These are phyloP conservation scores for Drosophila nigrodunni DNA, from an alignment of 1,140 invertebrate genomes.

Conservation along the genomic window DNA sequence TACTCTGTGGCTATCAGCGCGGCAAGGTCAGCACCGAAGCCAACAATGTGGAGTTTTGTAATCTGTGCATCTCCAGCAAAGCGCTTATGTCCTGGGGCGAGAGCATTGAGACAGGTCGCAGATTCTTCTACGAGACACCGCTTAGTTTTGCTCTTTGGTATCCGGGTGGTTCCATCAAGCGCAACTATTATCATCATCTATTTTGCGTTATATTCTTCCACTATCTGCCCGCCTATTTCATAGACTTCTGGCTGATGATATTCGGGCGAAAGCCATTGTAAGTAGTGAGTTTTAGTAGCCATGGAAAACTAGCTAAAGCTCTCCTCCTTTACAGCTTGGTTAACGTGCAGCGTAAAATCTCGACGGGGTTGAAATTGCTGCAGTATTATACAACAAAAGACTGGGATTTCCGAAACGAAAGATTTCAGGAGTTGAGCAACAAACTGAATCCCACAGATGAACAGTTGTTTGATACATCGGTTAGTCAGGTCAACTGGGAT, in stretches of 20 bases:
- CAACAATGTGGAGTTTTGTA: slow-evolving; percentile 85
- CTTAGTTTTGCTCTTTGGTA: slow-evolving; percentile 91
- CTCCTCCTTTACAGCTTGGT: slow-evolving; percentile 86
- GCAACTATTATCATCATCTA: slow-evolving; percentile 88
- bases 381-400: slow-evolving; percentile 94
- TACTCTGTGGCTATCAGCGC: slow-evolving; percentile 89
- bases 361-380: slow-evolving; percentile 88
- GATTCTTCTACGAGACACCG: slow-evolving; percentile 87
- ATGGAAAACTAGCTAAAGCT: background rate
- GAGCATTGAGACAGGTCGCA: slow-evolving; percentile 88
- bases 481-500: slow-evolving; percentile 88
- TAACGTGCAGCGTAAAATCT: slow-evolving; percentile 88
- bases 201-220: slow-evolving; percentile 91
- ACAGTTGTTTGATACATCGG: slow-evolving; percentile 87
- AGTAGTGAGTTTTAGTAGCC: slow-evolving; percentile 74
- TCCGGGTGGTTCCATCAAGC: slow-evolving; percentile 91
- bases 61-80: slow-evolving; percentile 87
- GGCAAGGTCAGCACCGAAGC: slow-evolving; percentile 83
- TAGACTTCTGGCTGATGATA: slow-evolving; percentile 89
- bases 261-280: slow-evolving; percentile 92
- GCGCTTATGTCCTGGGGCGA: slow-evolving; percentile 92
- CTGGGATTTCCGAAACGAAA: slow-evolving; percentile 92
- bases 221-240: slow-evolving; percentile 91
- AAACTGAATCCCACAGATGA: slow-evolving; percentile 87
- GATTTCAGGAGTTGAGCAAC: slow-evolving; percentile 87